phyloP scores from a whole-genome alignment of 1,140 invertebrate genomes.

The Myzus persicae region DNA sequence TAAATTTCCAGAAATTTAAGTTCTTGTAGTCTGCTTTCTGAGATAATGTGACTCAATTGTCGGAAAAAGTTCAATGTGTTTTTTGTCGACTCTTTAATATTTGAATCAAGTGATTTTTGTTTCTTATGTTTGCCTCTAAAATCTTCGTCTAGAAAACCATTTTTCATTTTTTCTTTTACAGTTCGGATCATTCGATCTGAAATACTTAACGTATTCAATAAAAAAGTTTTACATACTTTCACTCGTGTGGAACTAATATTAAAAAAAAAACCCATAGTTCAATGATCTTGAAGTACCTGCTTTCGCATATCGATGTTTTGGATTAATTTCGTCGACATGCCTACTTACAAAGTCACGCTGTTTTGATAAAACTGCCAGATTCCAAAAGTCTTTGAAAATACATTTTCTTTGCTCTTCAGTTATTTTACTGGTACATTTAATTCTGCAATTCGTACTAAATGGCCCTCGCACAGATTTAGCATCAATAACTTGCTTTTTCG shows the following conservation, averaged over 20 bases:
- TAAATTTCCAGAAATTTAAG: slow-evolving; percentile 32
- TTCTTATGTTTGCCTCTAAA: neutral
- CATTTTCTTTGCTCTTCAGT: neutral
- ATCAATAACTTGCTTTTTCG: neutral
- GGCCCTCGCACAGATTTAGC: neutral
- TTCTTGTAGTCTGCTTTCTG: slow-evolving; percentile 35
- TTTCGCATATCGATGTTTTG: neutral
- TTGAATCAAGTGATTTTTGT: neutral
- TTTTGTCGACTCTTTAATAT: slow-evolving; percentile 1
- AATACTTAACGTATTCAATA: neutral
- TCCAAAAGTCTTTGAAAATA: neutral
- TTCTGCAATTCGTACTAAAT: neutral
- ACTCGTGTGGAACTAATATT: neutral
- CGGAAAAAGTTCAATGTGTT: slow-evolving; percentile 37
- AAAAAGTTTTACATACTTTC: slow-evolving; percentile 14
- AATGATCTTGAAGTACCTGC: neutral
- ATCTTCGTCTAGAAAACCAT: neutral
- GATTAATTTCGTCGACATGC: neutral
- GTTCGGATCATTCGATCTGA: neutral
- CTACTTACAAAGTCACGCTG: slow-evolving; percentile 6
- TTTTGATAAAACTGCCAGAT: neutral
- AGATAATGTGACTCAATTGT: slow-evolving; percentile 46
- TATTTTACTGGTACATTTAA: neutral
- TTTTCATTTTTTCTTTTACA: slow-evolving; percentile 1
- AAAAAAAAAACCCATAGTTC: neutral